Conservation (phyloP, 2,888 invertebrate genomes). For the Girardia tigrina region DNA sequence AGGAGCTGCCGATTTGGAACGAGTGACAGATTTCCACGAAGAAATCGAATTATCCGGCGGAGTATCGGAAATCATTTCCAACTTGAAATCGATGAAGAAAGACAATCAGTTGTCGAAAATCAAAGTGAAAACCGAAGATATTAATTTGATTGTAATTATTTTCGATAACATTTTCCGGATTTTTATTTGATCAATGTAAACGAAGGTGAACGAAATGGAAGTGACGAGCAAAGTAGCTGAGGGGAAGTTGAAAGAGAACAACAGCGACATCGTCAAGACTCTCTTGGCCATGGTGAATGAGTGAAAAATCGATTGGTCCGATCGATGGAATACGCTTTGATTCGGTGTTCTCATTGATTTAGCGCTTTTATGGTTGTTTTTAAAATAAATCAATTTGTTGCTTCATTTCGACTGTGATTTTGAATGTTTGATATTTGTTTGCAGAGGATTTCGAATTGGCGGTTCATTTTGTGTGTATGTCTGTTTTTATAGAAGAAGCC, state of each 20-base stretch:
- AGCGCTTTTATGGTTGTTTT: no score
- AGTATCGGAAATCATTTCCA: background rate
- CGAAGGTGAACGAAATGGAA: background rate
- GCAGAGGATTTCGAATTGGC: no score
- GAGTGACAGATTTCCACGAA: conserved; percentile 26
- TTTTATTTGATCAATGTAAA: background rate
- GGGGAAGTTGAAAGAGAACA: background rate
- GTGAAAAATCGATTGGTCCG: no score
- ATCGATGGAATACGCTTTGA: no score
- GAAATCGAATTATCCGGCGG: conserved; percentile 2
- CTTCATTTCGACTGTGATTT: no score
- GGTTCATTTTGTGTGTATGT: no score
- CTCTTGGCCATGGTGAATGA: background rate
- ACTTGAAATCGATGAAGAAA: background rate
- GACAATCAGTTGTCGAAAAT: conserved; percentile 9
- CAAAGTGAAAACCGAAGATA: conserved; percentile 26
- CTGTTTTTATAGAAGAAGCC: no score
- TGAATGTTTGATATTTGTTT: no score
- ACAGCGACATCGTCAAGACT: background rate
- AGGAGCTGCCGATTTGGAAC: conserved; percentile 31
- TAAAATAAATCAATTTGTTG: no score
- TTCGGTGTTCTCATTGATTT: no score
- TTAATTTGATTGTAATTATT: conserved; percentile 23
- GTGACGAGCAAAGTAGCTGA: background rate
- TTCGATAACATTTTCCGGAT: background rate